A percentile compares a stretch with the other conserved stretches of the same genome.
phyloP scores from a whole-genome alignment of 2,888 invertebrate genomes.

The Monopis laevigella region DNA sequence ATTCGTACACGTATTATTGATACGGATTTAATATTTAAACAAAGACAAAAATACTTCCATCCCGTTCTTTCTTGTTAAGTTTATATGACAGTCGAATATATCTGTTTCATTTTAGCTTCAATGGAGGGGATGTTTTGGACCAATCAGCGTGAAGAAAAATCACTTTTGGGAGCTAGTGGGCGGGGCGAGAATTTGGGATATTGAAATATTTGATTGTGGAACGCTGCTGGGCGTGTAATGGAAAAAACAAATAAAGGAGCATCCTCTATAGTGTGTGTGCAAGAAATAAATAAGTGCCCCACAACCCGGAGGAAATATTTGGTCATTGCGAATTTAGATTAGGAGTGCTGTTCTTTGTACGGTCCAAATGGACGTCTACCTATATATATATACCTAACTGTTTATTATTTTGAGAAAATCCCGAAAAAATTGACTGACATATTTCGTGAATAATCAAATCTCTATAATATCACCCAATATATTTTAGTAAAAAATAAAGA shows the following conservation, averaged over 20 bases:
- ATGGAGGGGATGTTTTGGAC: slow-evolving; percentile 21
- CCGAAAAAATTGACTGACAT: too few species aligned
- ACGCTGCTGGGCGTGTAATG: slow-evolving; percentile 55
- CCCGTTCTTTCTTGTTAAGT: slow-evolving; percentile 33
- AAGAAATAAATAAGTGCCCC: slow-evolving; percentile 45
- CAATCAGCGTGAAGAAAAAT: slow-evolving; percentile 46
- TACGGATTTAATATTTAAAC: slow-evolving; percentile 58
- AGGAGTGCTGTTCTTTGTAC: slow-evolving; percentile 62
- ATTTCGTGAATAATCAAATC: too few species aligned
- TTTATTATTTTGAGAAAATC: too few species aligned
- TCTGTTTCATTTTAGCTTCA: background rate
- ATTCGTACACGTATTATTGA: slow-evolving; percentile 67
- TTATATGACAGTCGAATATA: background rate
- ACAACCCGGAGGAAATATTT: slow-evolving; percentile 43
- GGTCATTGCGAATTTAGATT: slow-evolving; percentile 22
- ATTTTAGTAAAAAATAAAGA: too few species aligned
- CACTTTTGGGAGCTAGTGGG: slow-evolving; percentile 43
- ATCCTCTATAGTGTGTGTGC: slow-evolving; percentile 23
- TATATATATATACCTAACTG: too few species aligned
- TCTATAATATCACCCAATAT: too few species aligned
- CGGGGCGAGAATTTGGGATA: slow-evolving; percentile 42
- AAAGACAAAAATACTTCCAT: slow-evolving; percentile 30
- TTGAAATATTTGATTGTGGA: slow-evolving; percentile 62
- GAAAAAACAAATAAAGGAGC: slow-evolving; percentile 53
- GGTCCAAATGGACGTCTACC: too few species aligned